Percentiles rank a stretch among this genome's conserved stretches.
Evolutionary conservation across 2,113 vertebrate species (phyloP).

Genomic region (Shinisaurus crocodilurus): DNA sequence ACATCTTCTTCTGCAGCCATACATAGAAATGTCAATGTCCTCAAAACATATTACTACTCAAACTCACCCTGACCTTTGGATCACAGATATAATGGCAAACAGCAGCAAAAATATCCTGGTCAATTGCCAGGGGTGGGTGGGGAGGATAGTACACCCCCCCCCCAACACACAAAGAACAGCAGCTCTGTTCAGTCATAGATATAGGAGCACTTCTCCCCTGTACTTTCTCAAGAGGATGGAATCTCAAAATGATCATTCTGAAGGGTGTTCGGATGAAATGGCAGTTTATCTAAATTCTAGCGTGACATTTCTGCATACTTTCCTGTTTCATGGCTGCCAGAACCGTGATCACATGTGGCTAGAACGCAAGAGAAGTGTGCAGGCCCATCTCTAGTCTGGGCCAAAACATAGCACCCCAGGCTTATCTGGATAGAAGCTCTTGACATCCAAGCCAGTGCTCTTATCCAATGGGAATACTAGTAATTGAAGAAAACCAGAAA

Average conservation of each 20-base stretch:
- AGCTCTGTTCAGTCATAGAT: not conserved
- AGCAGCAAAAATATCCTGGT: not conserved
- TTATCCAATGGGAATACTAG: not conserved
- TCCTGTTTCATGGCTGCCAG: not conserved
- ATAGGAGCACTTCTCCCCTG: not conserved
- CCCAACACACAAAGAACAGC: not conserved
- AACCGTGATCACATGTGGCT: not conserved
- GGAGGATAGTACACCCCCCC: too few species aligned
- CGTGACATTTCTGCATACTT: not conserved
- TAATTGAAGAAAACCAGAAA: not conserved
- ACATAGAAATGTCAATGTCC: not conserved
- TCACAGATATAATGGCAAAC: not conserved
- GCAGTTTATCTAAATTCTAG: not conserved
- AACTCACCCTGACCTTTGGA: not conserved
- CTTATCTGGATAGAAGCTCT: not conserved
- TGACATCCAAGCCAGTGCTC: not conserved
- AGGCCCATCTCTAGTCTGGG: not conserved
- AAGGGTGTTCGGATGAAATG: not conserved
- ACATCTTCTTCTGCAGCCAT: not conserved
- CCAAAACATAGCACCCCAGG: not conserved
- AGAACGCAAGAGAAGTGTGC: not conserved
- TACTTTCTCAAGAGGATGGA: not conserved
- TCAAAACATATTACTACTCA: not conserved
- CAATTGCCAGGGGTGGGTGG: not conserved
- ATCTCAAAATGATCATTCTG: not conserved